Base-by-base conservation (phyloP, 1,140 invertebrate species). In the Hyposmocoma kahamanoa region DNA sequence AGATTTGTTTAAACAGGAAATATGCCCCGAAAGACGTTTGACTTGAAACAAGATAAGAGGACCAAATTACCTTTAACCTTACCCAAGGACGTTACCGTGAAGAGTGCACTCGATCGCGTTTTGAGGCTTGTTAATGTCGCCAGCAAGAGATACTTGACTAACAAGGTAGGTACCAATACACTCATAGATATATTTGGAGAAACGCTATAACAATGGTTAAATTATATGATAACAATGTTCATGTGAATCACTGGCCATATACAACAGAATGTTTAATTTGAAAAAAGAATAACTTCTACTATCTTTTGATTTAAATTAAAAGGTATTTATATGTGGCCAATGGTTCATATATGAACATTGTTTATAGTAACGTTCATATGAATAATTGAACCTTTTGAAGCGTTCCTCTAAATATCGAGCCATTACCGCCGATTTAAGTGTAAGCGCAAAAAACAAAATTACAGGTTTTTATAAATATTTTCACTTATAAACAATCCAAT, bases 61-160 rank as follows among this genome's bases (percentile, higher is more conserved):
- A 77, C 67, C 1, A 75, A 83, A 21, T 38, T 70, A 10, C 75
- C 87, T 3, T 58, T 94, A 3, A 57, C 64, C 2, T 68, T 95
- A 22, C 91, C 92, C 0, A 42, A 62, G 3, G 73, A 87, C 42
- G 88, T 87, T 1, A 89, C 93, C 8, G 86, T 71, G 0, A 83
- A 87, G 30, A 89, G 90, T 48, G 94, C 92, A 5, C 82, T 99
- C 1, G 87, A 95, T 28, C 87, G 92, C 63, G 97, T 99, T 1
- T 81, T 99, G 11, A 90, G 95, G 57, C 87, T 99, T 15, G 95
- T 97, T 0, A 91, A 95, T 4, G 97, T 99, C 19, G 95, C 92
- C 32, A 98, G 96, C 72, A 99, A 99, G 83, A 89, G 97, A 64
- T 99, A 96, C 75, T 88, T 99, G 0, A 99, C 97, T 0, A 98